Conservation (phyloP, 2,888 invertebrate species). For the Ferrisia virgata region DNA sequence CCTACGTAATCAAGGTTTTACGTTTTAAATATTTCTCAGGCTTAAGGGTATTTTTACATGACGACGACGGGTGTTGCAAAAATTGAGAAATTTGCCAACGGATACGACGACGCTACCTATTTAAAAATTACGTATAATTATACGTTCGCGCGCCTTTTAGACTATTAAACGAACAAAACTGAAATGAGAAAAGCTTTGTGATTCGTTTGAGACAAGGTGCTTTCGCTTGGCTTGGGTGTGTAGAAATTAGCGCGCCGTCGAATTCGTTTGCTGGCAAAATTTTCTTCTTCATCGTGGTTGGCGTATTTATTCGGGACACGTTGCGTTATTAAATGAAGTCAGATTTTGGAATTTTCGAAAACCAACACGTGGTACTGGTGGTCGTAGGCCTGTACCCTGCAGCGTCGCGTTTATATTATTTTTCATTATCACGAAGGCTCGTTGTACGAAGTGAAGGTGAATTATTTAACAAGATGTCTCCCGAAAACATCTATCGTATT, state of each 20-base stretch:
- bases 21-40: background rate
- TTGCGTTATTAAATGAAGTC: background rate
- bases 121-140: background rate
- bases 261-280: background rate
- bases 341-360: background rate
- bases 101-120: background rate
- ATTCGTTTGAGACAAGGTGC: background rate
- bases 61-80: background rate
- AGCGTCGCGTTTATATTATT: background rate
- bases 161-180: background rate
- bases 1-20: slow-evolving; percentile 2
- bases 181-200: background rate
- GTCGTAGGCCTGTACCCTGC: background rate
- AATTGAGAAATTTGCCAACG: background rate
- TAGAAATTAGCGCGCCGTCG: background rate
- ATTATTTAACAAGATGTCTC: background rate
- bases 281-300: background rate
- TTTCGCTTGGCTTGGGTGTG: background rate
- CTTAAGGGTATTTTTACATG: background rate
- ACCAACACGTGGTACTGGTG: background rate
- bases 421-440: too few species aligned
- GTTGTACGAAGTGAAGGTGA: background rate
- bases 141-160: background rate
- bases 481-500: background rate
- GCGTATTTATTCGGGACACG: background rate